Evolutionary conservation across 2,113 vertebrate genomes (phyloP), one percentile per base, ranked within the genome.

Genomic region (Hipposideros armiger): DNA sequence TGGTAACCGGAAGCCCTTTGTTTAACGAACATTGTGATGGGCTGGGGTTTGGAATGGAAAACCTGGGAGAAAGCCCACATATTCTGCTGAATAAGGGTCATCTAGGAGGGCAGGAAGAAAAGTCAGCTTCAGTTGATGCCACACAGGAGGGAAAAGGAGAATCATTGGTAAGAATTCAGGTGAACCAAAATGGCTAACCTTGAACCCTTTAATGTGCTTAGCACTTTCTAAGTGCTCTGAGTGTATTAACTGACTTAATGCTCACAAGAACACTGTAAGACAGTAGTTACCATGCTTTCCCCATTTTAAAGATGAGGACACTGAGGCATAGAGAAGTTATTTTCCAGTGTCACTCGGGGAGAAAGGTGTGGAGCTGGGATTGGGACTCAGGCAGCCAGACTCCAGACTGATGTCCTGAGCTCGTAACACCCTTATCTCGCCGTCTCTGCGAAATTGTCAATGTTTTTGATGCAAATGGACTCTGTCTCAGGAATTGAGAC

Each of bases 271-370:
- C 52, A 52, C 26, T 50, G 2, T 19, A 76, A 60, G 8, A 47
- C 8, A 87, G 24, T 47, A 50, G 62, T 66, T 36, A 73, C 50
- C 40, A 28, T 80, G 60, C 81, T 64, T 77, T 0, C 40, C 28
- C 56, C 69, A 60, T 73, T 67, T 92, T 89, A 78, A 70, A 85
- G 64, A 89, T 24, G 40, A 92, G 64, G 13, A 80, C 72, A 73
- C 56, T 36, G 72, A 88, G 66, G 58, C 80, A 14, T 8, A 88
- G 36, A 88, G 77, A 84, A 45, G 36, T 15, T 45, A 70, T 80
- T 45, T 73, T 56, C 28, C 66, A 50, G 11, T 7, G 42, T 82
- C 36, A 2, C 47, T 36, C 70, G 42, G 2, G 7, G 20, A 87
- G 45, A 36, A 87, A 87, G n/a, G 22, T 30, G 7, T 36, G 15